Evolutionary conservation across 2,888 invertebrate genomes (phyloP).

Genomic region (Gymnosoma rotundatum): DNA sequence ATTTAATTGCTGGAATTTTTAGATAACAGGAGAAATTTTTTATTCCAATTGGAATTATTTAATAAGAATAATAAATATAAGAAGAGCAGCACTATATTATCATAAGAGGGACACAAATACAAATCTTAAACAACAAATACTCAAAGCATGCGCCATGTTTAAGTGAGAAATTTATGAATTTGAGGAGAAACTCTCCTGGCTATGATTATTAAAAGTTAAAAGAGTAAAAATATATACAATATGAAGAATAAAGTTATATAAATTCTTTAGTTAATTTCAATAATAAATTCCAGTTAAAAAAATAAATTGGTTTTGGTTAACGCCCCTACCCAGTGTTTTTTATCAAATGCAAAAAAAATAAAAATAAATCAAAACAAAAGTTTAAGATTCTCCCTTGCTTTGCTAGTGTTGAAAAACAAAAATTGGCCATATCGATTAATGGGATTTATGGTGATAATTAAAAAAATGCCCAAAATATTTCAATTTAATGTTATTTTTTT

Average conservation of each 20-base stretch:
- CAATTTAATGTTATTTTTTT: background rate
- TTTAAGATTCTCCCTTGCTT: background rate
- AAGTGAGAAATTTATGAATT: background rate
- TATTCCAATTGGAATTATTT: slow-evolving; percentile 50
- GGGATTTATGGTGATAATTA: background rate
- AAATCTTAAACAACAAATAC: background rate
- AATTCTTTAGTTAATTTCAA: background rate
- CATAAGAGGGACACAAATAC: slow-evolving; percentile 9
- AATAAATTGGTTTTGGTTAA: slow-evolving; percentile 56
- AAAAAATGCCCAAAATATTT: slow-evolving; percentile 37
- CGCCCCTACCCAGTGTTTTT: slow-evolving; percentile 61
- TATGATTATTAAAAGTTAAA: background rate
- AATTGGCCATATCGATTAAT: background rate
- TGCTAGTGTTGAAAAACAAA: background rate
- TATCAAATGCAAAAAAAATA: background rate
- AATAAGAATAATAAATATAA: slow-evolving; percentile 2
- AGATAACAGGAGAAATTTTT: slow-evolving; percentile 62
- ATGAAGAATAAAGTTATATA: background rate
- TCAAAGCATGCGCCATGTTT: slow-evolving; percentile 77
- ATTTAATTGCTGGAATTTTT: slow-evolving; percentile 3
- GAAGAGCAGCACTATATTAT: background rate
- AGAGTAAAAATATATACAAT: slow-evolving; percentile 5
- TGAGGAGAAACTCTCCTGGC: background rate
- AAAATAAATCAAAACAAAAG: too few relatives aligned
- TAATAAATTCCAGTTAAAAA: background rate